Evolutionary conservation across 2,113 vertebrate genomes (phyloP).

Genomic region (Bucco capensis): DNA sequence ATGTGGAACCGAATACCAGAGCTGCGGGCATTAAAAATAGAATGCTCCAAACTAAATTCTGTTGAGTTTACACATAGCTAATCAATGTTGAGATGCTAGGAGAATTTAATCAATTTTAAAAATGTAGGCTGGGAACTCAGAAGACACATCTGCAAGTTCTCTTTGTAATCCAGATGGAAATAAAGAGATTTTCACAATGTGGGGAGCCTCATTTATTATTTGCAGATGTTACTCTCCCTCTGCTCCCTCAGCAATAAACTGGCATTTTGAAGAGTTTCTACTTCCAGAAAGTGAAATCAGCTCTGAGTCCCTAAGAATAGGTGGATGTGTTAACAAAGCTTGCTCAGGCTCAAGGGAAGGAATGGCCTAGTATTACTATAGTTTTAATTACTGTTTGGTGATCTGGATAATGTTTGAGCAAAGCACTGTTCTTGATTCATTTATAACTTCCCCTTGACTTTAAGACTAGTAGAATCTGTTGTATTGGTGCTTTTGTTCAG

Average conservation of each 20-base stretch:
- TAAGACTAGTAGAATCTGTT: background rate
- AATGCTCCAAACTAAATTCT: background rate
- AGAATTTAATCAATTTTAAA: background rate
- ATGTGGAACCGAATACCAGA: background rate
- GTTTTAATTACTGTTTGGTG: constrained; percentile 21
- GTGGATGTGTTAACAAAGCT: constrained; percentile 18
- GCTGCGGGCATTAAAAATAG: background rate
- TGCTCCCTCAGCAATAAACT: constrained; percentile 27
- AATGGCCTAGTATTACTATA: background rate
- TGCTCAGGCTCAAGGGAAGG: background rate
- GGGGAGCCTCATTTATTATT: background rate
- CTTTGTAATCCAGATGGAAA: constrained; percentile 19
- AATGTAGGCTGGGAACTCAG: background rate
- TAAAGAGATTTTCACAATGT: background rate
- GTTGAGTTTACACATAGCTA: background rate
- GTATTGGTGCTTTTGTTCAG: background rate
- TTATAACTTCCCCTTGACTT: background rate
- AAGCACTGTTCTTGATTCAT: background rate
- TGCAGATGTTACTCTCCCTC: background rate
- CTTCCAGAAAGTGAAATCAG: background rate
- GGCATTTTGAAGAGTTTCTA: constrained; percentile 4
- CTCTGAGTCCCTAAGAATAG: background rate
- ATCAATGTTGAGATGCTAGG: background rate
- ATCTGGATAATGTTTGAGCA: constrained; percentile 8
- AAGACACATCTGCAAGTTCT: constrained; percentile 2